Percentiles rank a stretch among this genome's conserved stretches.
Evolutionary conservation across 2,797 vertebrate species (phyloP).

Genomic region (Thalassophryne amazonica): DNA sequence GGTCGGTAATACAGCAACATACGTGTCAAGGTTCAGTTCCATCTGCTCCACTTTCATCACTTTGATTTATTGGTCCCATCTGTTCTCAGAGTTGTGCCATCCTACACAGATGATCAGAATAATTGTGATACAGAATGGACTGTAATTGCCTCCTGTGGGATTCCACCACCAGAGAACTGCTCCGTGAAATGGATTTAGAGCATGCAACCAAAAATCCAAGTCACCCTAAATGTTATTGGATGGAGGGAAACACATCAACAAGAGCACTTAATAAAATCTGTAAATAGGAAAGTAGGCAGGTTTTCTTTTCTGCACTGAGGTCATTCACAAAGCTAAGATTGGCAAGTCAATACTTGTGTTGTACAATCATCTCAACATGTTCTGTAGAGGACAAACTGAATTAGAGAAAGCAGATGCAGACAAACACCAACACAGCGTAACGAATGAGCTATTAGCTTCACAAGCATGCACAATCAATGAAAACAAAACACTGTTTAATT

Average conservation of each 20-base stretch:
- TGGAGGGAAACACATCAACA: conserved; percentile 9
- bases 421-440: conserved; percentile 2
- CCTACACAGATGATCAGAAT: conserved; percentile 50
- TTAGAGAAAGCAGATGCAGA: not conserved
- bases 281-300: conserved; percentile 5
- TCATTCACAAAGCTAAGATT: conserved; percentile 2
- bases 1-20: conserved; percentile 6
- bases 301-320: not conserved
- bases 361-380: not conserved
- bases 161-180: conserved; percentile 28
- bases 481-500: conserved; percentile 14
- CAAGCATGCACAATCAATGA: conserved; percentile 15
- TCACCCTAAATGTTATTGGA: conserved; percentile 22
- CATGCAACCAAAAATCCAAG: conserved; percentile 36
- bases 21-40: conserved; percentile 15
- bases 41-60: conserved; percentile 43
- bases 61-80: conserved; percentile 63
- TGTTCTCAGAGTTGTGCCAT: conserved; percentile 37
- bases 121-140: conserved; percentile 49
- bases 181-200: conserved; percentile 24
- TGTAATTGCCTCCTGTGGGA: conserved; percentile 61
- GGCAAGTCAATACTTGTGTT: conserved; percentile 1
- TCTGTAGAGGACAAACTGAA: not conserved
- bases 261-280: not conserved
- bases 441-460: conserved; percentile 15